phyloP scores from a whole-genome alignment of 2,113 vertebrate genomes.

The Halichoeres trimaculatus region DNA sequence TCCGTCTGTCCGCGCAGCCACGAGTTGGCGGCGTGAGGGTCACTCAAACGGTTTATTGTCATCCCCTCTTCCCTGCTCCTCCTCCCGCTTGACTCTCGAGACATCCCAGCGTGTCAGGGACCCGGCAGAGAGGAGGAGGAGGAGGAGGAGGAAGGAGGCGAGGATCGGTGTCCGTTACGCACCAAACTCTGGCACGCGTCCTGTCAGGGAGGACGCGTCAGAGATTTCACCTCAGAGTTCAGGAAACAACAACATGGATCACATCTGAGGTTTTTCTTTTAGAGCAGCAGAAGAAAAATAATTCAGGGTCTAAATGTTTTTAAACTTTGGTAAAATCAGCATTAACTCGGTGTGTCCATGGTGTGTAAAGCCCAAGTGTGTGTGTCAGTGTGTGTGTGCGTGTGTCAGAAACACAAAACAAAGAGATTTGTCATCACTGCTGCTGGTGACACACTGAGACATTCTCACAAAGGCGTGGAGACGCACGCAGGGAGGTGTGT shows the following conservation, averaged over 20 bases:
- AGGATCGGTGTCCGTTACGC: constrained; percentile 49
- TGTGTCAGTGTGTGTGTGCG: constrained; percentile 13
- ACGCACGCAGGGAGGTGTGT: constrained; percentile 7
- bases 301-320: too few relatives aligned
- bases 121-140: not conserved
- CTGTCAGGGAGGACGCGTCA: not conserved
- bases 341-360: not conserved
- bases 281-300: too few relatives aligned
- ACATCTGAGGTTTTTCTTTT: too few relatives aligned
- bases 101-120: constrained; percentile 42
- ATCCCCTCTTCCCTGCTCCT: constrained; percentile 22
- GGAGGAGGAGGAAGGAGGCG: constrained; percentile 4
- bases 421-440: constrained; percentile 58
- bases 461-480: constrained; percentile 42
- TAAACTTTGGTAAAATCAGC: too few relatives aligned
- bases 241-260: too few relatives aligned
- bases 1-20: constrained; percentile 9
- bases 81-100: constrained; percentile 30
- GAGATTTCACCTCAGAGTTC: not conserved
- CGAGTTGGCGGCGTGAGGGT: constrained; percentile 18
- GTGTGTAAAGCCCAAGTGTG: not conserved
- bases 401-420: constrained; percentile 42
- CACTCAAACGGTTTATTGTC: constrained; percentile 58
- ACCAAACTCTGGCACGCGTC: constrained; percentile 15
- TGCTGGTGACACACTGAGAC: constrained; percentile 58